phyloP scores from a whole-genome alignment of 2,888 invertebrate species.

The Hylaea fasciaria region DNA sequence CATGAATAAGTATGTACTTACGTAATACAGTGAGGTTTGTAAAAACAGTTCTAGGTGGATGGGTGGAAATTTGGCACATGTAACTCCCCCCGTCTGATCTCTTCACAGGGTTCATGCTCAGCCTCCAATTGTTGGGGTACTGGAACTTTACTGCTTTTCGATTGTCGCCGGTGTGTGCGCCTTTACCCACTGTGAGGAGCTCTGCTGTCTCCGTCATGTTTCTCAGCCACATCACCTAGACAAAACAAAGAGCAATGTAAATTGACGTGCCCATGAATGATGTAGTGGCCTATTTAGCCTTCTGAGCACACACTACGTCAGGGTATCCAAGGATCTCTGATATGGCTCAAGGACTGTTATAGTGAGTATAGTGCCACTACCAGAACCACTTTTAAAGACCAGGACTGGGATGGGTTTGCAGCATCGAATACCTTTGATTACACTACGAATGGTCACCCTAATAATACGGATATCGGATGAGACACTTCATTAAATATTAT shows the following conservation, averaged over 20 bases:
- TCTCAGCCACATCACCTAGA: conserved; percentile 88
- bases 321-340: too few species aligned
- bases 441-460: too few species aligned
- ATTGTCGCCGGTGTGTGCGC: conserved; percentile 86
- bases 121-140: conserved; percentile 89
- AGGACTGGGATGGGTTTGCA: too few species aligned
- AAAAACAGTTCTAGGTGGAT: conserved; percentile 90
- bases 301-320: too few species aligned
- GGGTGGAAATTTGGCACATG: conserved; percentile 93
- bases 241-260: conserved; percentile 3
- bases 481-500: too few species aligned
- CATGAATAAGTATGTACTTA: conserved; percentile 68
- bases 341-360: too few species aligned
- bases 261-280: too few species aligned
- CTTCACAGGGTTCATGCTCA: conserved; percentile 89
- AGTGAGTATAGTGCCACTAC: too few species aligned
- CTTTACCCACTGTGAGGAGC: conserved; percentile 87
- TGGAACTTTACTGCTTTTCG: conserved; percentile 87
- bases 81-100: conserved; percentile 89
- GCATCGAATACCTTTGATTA: too few species aligned
- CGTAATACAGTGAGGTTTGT: conserved; percentile 90
- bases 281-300: too few species aligned
- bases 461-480: too few species aligned
- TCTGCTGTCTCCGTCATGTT: conserved; percentile 87
- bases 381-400: too few species aligned